phyloP scores from a whole-genome alignment of 2,888 invertebrate species.

The Agonopterix alstromeriana region DNA sequence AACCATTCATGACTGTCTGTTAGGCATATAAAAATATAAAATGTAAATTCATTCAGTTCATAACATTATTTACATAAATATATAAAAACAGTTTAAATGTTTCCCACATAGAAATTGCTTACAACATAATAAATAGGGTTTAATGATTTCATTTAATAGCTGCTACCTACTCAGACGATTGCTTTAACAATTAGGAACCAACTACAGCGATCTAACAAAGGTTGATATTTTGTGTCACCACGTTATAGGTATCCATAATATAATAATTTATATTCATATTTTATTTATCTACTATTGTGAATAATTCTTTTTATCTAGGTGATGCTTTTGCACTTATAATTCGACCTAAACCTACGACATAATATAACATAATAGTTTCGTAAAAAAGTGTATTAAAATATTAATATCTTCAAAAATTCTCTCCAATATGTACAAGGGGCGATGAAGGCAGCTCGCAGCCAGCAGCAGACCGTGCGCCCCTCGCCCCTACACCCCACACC shows the following conservation, averaged over 20 bases:
- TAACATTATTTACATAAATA: conserved; percentile 41
- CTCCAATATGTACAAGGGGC: conserved; percentile 41
- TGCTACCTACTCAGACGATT: conserved; percentile 3
- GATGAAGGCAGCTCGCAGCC: conserved; percentile 17
- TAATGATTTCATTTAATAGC: conserved; percentile 4
- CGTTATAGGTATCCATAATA: conserved; percentile 24
- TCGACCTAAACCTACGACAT: conserved; percentile 42
- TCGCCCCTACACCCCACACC: conserved; percentile 1
- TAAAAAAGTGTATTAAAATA: conserved; percentile 67
- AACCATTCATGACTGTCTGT: conserved; percentile 38
- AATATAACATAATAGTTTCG: conserved; percentile 49
- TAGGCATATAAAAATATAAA: conserved; percentile 56
- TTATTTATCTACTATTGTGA: conserved; percentile 36
- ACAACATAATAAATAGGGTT: conserved; percentile 10
- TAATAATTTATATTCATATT: conserved; percentile 21
- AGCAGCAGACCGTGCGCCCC: conserved; percentile 13
- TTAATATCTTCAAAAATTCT: conserved; percentile 66
- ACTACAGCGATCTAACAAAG: conserved; percentile 36
- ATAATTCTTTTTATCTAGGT: conserved; percentile 45
- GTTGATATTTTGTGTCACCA: conserved; percentile 33
- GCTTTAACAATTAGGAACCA: conserved; percentile 29
- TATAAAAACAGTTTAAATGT: conserved; percentile 23
- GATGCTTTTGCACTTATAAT: conserved; percentile 32
- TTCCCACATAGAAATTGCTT: conserved; percentile 12
- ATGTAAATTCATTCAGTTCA: conserved; percentile 38